These are phyloP conservation scores for Lepidocyrtinus sp. DNA, from an alignment of 2,888 invertebrate genomes.

Conservation along the genomic window DNA sequence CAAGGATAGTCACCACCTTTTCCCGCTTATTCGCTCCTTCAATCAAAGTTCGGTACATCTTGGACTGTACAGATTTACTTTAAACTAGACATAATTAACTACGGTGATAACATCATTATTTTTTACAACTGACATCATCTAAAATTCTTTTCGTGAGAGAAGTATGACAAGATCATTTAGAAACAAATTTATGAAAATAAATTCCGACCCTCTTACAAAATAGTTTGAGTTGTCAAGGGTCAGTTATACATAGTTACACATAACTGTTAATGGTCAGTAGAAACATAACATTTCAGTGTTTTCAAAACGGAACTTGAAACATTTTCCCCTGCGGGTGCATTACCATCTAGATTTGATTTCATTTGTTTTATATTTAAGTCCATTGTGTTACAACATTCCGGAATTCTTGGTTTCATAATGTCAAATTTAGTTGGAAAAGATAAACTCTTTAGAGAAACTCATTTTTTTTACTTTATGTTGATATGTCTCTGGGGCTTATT, in stretches of 20 bases:
- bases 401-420: too few relatives aligned
- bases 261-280: neutral
- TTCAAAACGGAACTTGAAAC: neutral
- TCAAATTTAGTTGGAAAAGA: too few relatives aligned
- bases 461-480: neutral
- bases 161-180: neutral
- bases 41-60: neutral
- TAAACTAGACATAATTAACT: neutral
- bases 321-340: too few relatives aligned
- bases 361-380: too few relatives aligned
- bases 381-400: too few relatives aligned
- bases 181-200: neutral
- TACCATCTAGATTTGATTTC: too few relatives aligned
- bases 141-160: neutral
- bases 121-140: neutral
- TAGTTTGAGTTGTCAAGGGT: neutral
- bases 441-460: neutral
- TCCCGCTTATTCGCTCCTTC: neutral
- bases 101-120: neutral
- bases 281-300: neutral
- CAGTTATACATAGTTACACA: neutral
- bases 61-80: neutral
- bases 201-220: too few relatives aligned
- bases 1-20: too few relatives aligned
- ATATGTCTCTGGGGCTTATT: neutral